Conservation (phyloP, 2,113 vertebrate genomes). For the Amblyopsis rosae region DNA sequence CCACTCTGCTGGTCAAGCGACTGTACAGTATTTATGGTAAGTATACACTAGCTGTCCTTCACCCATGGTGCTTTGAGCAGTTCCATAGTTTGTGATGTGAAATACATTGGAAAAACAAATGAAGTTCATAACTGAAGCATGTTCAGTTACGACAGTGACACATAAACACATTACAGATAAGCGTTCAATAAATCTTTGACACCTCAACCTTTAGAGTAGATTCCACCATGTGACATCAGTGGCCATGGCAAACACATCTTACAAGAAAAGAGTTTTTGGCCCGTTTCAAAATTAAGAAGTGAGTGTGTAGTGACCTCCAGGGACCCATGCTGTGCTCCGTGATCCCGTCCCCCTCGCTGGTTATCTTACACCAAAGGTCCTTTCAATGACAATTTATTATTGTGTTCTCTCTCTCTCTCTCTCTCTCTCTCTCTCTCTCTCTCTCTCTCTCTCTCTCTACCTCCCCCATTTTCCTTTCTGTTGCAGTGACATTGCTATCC, state of each 20-base stretch:
- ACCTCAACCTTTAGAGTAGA: slow-evolving; percentile 20
- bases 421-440: slow-evolving; percentile 31
- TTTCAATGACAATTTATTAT: slow-evolving; percentile 70
- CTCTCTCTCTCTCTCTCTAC: neutral
- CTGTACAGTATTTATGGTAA: too few relatives aligned
- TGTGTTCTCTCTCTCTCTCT: slow-evolving; percentile 28
- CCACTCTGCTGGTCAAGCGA: too few relatives aligned
- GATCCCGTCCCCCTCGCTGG: slow-evolving; percentile 42
- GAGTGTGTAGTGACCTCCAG: slow-evolving; percentile 35
- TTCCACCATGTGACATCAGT: slow-evolving; percentile 20
- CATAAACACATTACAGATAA: too few relatives aligned
- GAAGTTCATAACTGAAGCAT: too few relatives aligned
- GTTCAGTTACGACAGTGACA: too few relatives aligned
- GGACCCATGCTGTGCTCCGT: slow-evolving; percentile 41
- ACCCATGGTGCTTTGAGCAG: too few relatives aligned
- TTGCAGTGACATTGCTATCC: slow-evolving; percentile 62
- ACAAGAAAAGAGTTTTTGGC: slow-evolving; percentile 36
- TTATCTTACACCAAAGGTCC: slow-evolving; percentile 71
- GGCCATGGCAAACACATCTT: slow-evolving; percentile 30
- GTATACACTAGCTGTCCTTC: too few relatives aligned
- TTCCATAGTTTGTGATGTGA: too few relatives aligned
- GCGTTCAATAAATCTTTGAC: neutral
- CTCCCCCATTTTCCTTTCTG: slow-evolving; percentile 32
- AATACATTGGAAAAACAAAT: too few relatives aligned
- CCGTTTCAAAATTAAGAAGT: slow-evolving; percentile 49